Percentiles rank a stretch among this genome's conserved stretches.
These are phyloP conservation scores for Typhlichthys eigenmanni DNA, from an alignment of 2,797 vertebrate genomes.

Conservation along the genomic window DNA sequence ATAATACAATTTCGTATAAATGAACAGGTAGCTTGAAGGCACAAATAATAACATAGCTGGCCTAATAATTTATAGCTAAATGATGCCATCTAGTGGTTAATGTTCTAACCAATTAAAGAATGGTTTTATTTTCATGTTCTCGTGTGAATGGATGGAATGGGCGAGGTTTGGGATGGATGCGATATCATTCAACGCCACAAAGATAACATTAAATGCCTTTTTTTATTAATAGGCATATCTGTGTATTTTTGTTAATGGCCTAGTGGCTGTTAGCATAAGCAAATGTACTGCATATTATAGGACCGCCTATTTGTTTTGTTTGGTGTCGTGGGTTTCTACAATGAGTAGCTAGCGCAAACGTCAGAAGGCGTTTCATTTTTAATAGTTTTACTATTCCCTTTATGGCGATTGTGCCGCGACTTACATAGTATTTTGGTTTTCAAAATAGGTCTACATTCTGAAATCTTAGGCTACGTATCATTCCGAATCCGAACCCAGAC, in stretches of 20 bases:
- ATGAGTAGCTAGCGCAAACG: background rate
- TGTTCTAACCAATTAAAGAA: background rate
- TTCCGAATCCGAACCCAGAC: slow-evolving; percentile 5
- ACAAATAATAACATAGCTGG: background rate
- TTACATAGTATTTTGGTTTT: background rate
- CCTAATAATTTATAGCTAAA: slow-evolving; percentile 20
- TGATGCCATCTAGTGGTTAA: slow-evolving; percentile 55
- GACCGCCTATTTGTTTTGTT: background rate
- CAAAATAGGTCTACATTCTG: background rate
- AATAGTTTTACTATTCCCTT: too few relatives aligned
- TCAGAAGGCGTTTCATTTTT: background rate
- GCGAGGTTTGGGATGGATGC: background rate
- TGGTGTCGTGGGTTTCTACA: background rate
- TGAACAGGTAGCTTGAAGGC: background rate
- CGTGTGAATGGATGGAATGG: slow-evolving; percentile 10
- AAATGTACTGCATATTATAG: background rate
- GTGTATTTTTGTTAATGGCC: background rate
- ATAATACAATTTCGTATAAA: too few relatives aligned
- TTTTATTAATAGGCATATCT: slow-evolving; percentile 2
- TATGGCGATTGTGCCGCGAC: background rate
- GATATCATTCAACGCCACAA: background rate
- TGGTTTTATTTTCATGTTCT: background rate
- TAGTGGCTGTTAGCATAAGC: background rate
- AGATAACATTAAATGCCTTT: background rate
- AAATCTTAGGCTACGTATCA: background rate